A percentile compares a stretch with the other conserved stretches of the same genome.
These are phyloP conservation scores for Phortica okadai DNA, from an alignment of 2,888 invertebrate genomes.

Conservation along the genomic window DNA sequence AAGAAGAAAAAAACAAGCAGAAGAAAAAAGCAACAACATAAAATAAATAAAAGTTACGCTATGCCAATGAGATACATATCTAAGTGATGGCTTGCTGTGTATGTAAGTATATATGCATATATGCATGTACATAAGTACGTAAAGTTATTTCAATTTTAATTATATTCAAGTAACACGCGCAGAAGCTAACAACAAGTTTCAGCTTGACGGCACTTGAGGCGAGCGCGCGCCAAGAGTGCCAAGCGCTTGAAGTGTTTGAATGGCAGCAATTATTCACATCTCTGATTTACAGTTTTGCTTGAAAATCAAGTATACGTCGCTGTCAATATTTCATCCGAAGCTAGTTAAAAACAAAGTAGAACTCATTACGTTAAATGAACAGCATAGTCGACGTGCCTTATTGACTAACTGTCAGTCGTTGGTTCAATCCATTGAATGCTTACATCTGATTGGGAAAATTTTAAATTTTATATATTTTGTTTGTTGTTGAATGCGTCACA, in stretches of 20 bases:
- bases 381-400: too few relatives aligned
- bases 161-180: constrained; percentile 8
- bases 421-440: too few relatives aligned
- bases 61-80: constrained; percentile 10
- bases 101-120: neutral
- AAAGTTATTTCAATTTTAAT: neutral
- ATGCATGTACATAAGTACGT: neutral
- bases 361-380: too few relatives aligned
- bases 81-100: neutral
- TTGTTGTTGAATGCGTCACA: too few relatives aligned
- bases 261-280: neutral
- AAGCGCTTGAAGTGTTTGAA: neutral
- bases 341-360: too few relatives aligned
- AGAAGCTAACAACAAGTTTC: neutral
- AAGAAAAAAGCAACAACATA: neutral
- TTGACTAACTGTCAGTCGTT: too few relatives aligned
- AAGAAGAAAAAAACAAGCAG: neutral
- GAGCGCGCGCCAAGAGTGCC: neutral
- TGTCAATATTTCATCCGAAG: neutral
- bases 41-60: constrained; percentile 3
- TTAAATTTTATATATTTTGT: too few relatives aligned
- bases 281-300: neutral
- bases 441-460: too few relatives aligned
- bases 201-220: constrained; percentile 5
- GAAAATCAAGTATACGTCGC: neutral